Evolutionary conservation across 2,888 invertebrate genomes (phyloP), one percentile per base, ranked within the genome.

Genomic region (Ypsolopha sequella): DNA sequence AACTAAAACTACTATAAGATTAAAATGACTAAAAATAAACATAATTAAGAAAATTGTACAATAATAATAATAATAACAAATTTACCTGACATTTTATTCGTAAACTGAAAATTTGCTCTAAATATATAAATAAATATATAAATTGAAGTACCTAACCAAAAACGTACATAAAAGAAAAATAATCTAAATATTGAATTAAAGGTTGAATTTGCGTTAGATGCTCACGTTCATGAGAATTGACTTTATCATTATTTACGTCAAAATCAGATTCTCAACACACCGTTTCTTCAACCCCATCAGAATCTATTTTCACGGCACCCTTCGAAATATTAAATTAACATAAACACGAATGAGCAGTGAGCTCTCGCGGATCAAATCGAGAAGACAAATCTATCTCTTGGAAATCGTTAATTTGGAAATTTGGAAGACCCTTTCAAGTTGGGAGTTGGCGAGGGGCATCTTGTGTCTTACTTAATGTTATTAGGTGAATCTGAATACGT

Each of bases 251-350:
- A 49, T 49, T 49, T 34, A 33, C 11, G 49, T 41, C 41, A 49
- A 39, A 49, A 39, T 49, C 49, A 39, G 49, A 49, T 3, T 46
- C 35, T n/a, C 7, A 3, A 9, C n/a, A 24, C 43, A 24, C 24
- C 43, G 24, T 24, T 43, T 14, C 43, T 24, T 43, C 24, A 13
- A 24, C 43, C 43, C 43, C 43, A 49, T 56, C 57, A 51, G 51
- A 56, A 50, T 52, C 51, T 52, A 53, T 54, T 24, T 24, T 24
- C 24, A 61, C 58, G 56, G 56, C 33, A 60, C 71, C 68, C 70
- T 64, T 60, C 64, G 55, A 68, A 70, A 73, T 78, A 78, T 78
- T 80, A 79, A 78, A 80, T 81, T 80, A 81, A 78, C 81, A 80
- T 78, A 78, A 77, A 79, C 72, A 76, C 62, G 60, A 64, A 61